A percentile compares a stretch with the other conserved stretches of the same genome.
These are phyloP conservation scores for Callipepla squamata DNA, from an alignment of 2,113 vertebrate species.

Conservation along the genomic window DNA sequence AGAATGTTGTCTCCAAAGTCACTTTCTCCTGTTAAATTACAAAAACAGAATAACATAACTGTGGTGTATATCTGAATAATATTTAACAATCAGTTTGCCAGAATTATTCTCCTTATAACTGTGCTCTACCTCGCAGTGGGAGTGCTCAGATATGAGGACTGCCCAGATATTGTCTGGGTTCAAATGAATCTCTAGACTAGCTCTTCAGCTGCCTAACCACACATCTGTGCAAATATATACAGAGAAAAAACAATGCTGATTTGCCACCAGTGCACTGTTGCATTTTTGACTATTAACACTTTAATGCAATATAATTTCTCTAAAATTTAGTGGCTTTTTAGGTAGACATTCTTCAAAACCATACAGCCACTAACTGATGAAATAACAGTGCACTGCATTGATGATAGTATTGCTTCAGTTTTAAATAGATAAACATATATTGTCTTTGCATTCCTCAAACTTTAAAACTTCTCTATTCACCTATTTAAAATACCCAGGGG, in stretches of 20 bases:
- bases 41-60: background rate
- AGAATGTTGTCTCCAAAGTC: background rate
- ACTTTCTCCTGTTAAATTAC: background rate
- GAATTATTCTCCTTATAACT: background rate
- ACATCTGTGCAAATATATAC: accelerated
- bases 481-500: background rate
- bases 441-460: background rate
- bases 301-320: background rate
- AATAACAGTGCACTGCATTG: background rate
- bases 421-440: background rate
- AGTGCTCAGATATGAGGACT: background rate
- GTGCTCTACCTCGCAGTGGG: background rate
- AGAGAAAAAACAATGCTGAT: background rate
- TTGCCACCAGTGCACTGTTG: background rate
- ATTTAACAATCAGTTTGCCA: background rate
- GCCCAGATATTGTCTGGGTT: background rate
- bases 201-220: background rate
- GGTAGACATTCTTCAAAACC: background rate
- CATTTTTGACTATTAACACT: background rate
- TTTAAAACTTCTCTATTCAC: background rate
- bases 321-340: accelerated
- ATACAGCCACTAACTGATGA: background rate
- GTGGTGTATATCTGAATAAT: background rate
- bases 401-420: background rate
- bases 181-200: background rate